A percentile compares a stretch with the other conserved stretches of the same genome.
Conservation (phyloP, 2,888 invertebrate genomes). For the Xiphydria camelus region DNA sequence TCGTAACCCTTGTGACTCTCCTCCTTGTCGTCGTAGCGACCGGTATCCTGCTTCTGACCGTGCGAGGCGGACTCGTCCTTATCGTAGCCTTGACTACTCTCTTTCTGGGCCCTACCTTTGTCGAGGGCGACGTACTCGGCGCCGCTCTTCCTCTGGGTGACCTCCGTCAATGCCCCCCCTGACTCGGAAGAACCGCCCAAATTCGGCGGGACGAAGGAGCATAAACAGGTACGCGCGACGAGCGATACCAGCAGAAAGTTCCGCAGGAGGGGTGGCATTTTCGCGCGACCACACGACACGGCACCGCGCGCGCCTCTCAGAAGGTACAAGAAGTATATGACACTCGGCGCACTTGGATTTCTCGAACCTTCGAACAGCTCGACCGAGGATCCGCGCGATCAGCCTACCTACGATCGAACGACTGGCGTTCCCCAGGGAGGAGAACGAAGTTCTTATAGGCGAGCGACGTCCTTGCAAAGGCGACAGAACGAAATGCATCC, state of each 20-base stretch:
- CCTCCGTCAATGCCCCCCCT: conserved; percentile 19
- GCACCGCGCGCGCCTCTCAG: too few species aligned
- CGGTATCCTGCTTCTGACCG: conserved; percentile 49
- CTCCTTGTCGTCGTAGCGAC: conserved; percentile 61
- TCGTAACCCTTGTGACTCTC: conserved; percentile 58
- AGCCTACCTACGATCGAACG: too few species aligned
- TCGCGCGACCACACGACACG: too few species aligned
- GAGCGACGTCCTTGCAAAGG: conserved; percentile 24
- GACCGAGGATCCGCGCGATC: too few species aligned
- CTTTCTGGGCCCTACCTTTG: conserved; percentile 23
- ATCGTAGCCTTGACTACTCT: conserved; percentile 21
- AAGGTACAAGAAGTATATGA: too few species aligned
- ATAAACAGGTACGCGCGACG: not conserved
- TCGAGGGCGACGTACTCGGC: conserved; percentile 24
- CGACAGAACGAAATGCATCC: conserved; percentile 36
- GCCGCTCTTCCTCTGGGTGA: conserved; percentile 22
- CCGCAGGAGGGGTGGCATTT: not conserved
- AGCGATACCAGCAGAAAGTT: conserved; percentile 4
- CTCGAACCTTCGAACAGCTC: too few species aligned
- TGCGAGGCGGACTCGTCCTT: conserved; percentile 26
- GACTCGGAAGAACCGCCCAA: conserved; percentile 13
- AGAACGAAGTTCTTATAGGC: conserved; percentile 27
- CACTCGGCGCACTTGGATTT: too few species aligned
- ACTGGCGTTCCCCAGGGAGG: conserved; percentile 13
- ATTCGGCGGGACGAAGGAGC: conserved; percentile 9